phyloP scores from a whole-genome alignment of 2,888 invertebrate genomes.

The Dryobota labecula region DNA sequence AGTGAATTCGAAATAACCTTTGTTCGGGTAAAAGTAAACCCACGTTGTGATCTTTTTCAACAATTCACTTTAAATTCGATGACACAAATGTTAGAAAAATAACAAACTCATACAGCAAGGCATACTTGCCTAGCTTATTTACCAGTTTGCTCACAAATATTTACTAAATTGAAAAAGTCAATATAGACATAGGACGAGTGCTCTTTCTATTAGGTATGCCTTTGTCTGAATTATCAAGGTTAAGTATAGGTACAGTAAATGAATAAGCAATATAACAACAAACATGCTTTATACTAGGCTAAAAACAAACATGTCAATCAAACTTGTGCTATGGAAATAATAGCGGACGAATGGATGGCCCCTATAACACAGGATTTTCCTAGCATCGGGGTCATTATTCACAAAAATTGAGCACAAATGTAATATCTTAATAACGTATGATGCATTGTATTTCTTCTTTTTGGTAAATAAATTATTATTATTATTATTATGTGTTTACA shows the following conservation, averaged over 20 bases:
- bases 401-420: no score
- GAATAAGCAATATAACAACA: background rate
- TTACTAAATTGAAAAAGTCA: conserved; percentile 13
- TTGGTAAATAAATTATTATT: no score
- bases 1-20: background rate
- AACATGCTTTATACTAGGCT: no score
- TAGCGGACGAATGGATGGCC: no score
- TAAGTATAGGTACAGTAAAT: background rate
- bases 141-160: conserved; percentile 23
- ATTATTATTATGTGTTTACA: no score
- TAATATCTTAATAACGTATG: no score
- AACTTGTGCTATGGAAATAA: background rate
- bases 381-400: no score
- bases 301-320: conserved; percentile 4
- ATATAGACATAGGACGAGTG: background rate
- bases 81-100: conserved; percentile 9
- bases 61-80: conserved; percentile 27
- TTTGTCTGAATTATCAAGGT: background rate
- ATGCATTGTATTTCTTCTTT: no score
- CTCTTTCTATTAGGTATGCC: background rate
- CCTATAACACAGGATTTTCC: no score
- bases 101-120: conserved; percentile 5
- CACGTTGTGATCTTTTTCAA: conserved; percentile 16
- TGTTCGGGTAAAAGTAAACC: background rate
- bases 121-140: background rate